phyloP scores from a whole-genome alignment of 2,888 invertebrate genomes.

The Acleris literana region DNA sequence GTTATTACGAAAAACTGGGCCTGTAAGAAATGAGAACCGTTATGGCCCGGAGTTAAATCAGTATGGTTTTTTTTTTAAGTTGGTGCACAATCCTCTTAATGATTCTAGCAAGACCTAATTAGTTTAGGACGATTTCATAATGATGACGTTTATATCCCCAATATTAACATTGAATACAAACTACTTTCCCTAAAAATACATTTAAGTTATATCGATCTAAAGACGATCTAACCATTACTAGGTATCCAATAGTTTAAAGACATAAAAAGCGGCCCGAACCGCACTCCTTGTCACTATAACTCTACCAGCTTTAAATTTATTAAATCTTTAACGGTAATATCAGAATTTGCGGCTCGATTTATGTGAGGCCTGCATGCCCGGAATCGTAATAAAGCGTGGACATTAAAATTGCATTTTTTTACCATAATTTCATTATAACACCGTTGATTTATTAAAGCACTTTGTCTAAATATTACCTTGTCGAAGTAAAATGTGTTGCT shows the following conservation, averaged over 20 bases:
- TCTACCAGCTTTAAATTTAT: conserved; percentile 49
- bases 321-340: conserved; percentile 52
- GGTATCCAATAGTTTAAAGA: conserved; percentile 11
- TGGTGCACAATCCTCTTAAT: too few relatives aligned
- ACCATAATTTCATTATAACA: conserved; percentile 51
- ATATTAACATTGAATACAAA: too few relatives aligned
- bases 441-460: conserved; percentile 47
- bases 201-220: neutral
- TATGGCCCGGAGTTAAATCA: too few relatives aligned
- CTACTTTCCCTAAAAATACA: too few relatives aligned
- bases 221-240: neutral
- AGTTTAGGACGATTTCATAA: too few relatives aligned
- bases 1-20: too few relatives aligned
- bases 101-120: too few relatives aligned
- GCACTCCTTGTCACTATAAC: conserved; percentile 25
- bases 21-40: too few relatives aligned
- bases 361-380: conserved; percentile 47
- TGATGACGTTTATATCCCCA: too few relatives aligned
- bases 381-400: conserved; percentile 55
- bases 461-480: conserved; percentile 43
- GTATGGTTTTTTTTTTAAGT: too few relatives aligned
- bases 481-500: conserved; percentile 32
- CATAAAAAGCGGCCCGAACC: conserved; percentile 12
- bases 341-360: conserved; percentile 50
- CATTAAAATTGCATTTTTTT: conserved; percentile 55